A percentile compares a stretch with the other conserved stretches of the same genome.
phyloP scores from a whole-genome alignment of 2,888 invertebrate species.

The Napeogenes sylphis region DNA sequence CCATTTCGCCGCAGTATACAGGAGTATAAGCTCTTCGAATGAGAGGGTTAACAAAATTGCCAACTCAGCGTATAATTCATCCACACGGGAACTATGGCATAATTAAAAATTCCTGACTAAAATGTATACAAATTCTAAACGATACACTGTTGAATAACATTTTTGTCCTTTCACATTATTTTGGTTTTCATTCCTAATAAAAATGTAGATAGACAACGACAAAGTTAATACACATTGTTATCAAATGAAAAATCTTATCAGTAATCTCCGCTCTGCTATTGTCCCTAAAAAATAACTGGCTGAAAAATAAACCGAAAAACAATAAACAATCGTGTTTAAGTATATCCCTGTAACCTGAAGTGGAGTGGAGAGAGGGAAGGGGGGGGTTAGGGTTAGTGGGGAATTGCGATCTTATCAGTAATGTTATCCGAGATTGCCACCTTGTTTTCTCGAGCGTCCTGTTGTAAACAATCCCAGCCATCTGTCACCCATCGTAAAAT shows the following conservation, averaged over 20 bases:
- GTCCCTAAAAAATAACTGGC: not conserved
- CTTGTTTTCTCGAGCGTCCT: conserved; percentile 10
- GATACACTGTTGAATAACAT: too few species aligned
- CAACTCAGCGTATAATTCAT: conserved; percentile 9
- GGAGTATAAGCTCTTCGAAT: conserved; percentile 6
- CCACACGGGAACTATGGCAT: not conserved
- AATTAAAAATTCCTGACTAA: not conserved
- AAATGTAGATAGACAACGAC: not conserved
- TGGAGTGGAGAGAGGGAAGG: too few species aligned
- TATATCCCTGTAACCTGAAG: too few species aligned
- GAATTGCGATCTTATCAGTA: conserved; percentile 1
- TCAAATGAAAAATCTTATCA: conserved; percentile 1
- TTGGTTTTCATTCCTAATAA: too few species aligned
- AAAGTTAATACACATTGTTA: not conserved
- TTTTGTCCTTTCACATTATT: too few species aligned
- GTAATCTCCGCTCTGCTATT: not conserved
- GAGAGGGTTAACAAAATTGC: conserved; percentile 15
- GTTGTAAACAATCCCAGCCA: conserved; percentile 11
- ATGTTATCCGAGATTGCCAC: conserved; percentile 14
- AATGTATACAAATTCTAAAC: not conserved
- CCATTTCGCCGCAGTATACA: conserved; percentile 6
- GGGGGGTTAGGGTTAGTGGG: not conserved
- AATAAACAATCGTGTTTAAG: not conserved
- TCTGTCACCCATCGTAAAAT: conserved; percentile 24
- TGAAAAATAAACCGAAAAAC: not conserved